These are phyloP conservation scores for Platycheirus albimanus DNA, from an alignment of 2,888 invertebrate genomes.

Conservation along the genomic window DNA sequence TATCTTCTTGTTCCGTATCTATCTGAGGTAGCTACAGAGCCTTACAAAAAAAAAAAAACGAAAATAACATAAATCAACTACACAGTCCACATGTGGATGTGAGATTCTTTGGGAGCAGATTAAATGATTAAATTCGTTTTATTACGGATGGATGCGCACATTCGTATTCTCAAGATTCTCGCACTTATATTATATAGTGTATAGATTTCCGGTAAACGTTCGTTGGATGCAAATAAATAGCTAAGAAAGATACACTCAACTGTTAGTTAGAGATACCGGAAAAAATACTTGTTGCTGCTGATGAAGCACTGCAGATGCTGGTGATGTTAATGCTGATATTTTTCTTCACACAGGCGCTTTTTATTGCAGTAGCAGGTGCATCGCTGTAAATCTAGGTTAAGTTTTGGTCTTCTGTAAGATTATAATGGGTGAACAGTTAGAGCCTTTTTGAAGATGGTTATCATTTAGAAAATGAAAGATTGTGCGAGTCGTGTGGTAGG, in stretches of 20 bases:
- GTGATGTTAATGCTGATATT: too few species aligned
- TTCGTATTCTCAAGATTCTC: conserved; percentile 24
- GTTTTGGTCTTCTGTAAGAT: conserved; percentile 24
- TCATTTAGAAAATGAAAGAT: conserved; percentile 17
- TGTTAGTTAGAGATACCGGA: conserved; percentile 16
- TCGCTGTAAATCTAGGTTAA: conserved; percentile 33
- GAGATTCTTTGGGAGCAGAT: conserved; percentile 29
- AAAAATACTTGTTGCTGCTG: conserved; percentile 34
- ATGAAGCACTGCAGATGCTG: conserved; percentile 22
- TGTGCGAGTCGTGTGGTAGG: not conserved
- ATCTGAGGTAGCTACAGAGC: not conserved
- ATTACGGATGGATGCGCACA: conserved; percentile 42
- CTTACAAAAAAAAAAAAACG: too few species aligned
- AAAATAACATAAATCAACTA: conserved; percentile 40
- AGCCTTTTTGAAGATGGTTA: conserved; percentile 39
- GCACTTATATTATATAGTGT: not conserved
- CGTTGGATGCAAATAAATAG: conserved; percentile 45
- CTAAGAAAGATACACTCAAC: not conserved
- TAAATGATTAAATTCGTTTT: conserved; percentile 51
- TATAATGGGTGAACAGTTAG: conserved; percentile 44
- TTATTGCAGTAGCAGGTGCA: conserved; percentile 45
- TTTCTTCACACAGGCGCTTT: not conserved
- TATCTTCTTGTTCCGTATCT: conserved; percentile 11
- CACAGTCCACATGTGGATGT: conserved; percentile 4
- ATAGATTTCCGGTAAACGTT: conserved; percentile 44